Conservation (phyloP, 2,113 vertebrate genomes). For the Nanorana parkeri region DNA sequence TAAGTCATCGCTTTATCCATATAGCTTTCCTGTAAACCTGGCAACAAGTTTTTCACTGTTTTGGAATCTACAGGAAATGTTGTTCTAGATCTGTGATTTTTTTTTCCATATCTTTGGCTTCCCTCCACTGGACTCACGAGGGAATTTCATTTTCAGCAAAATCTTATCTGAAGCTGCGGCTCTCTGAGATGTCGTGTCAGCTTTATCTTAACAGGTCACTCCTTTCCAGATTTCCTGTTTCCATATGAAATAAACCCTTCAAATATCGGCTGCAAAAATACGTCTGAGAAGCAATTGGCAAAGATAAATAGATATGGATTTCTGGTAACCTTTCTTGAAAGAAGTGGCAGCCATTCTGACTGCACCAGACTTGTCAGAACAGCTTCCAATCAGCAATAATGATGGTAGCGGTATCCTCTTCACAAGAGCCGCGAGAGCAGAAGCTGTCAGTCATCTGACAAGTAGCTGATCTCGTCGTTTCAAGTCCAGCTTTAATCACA, state of each 20-base stretch:
- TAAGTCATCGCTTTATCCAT: not conserved
- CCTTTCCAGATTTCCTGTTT: conserved; percentile 39
- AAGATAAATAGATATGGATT: conserved; percentile 55
- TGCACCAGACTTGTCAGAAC: conserved; percentile 67
- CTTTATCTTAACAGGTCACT: conserved; percentile 47
- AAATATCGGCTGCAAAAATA: conserved; percentile 49
- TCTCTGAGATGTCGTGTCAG: conserved; percentile 42
- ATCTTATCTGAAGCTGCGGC: conserved; percentile 17
- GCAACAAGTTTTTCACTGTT: not conserved
- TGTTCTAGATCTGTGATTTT: not conserved
- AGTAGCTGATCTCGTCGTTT: conserved; percentile 55
- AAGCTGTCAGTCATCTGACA: conserved; percentile 76
- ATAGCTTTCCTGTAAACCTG: not conserved
- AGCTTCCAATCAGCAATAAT: conserved; percentile 76
- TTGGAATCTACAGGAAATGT: not conserved
- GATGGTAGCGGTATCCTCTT: conserved; percentile 64
- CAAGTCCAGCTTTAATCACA: conserved; percentile 45
- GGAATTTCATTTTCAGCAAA: conserved; percentile 18
- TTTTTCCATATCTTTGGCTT: not conserved
- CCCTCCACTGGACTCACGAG: conserved; percentile 4
- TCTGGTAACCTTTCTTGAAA: conserved; percentile 49
- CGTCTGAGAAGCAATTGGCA: conserved; percentile 43
- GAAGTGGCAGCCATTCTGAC: conserved; percentile 34
- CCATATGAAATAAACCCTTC: conserved; percentile 54
- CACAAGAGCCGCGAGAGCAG: conserved; percentile 75